phyloP scores from a whole-genome alignment of 2,888 invertebrate species.

The Trichogramma evanescens region DNA sequence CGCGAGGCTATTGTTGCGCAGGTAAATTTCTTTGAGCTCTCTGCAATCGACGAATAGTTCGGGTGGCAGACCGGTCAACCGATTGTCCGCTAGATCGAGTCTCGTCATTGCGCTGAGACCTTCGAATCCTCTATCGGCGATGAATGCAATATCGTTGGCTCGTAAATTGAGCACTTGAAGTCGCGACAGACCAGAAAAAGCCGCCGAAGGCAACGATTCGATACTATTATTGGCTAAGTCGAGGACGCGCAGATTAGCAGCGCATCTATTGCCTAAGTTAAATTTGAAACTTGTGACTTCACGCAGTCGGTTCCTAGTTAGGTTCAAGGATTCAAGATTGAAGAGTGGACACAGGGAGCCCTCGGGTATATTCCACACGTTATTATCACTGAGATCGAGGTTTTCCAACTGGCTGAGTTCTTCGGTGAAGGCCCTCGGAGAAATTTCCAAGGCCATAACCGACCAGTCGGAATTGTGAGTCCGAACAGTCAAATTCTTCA shows the following conservation, averaged over 20 bases:
- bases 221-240: constrained; percentile 75
- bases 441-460: constrained; percentile 70
- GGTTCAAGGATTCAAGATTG: constrained; percentile 67
- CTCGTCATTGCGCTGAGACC: constrained; percentile 66
- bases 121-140: constrained; percentile 72
- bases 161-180: constrained; percentile 69
- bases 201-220: constrained; percentile 65
- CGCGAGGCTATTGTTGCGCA: constrained; percentile 75
- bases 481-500: constrained; percentile 71
- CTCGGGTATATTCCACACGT: constrained; percentile 72
- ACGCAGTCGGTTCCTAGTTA: constrained; percentile 71
- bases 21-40: constrained; percentile 71
- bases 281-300: constrained; percentile 70
- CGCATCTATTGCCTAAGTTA: constrained; percentile 60
- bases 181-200: constrained; percentile 63
- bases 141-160: constrained; percentile 67
- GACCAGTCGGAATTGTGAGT: constrained; percentile 82
- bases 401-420: constrained; percentile 67
- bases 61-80: constrained; percentile 71
- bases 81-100: constrained; percentile 73
- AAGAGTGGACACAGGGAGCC: constrained; percentile 70
- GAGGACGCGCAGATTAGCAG: constrained; percentile 61
- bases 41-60: constrained; percentile 73
- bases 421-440: constrained; percentile 66
- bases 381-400: constrained; percentile 71